Evolutionary conservation across 2,797 vertebrate genomes (phyloP).

Genomic region (Centroberyx gerrardi): DNA sequence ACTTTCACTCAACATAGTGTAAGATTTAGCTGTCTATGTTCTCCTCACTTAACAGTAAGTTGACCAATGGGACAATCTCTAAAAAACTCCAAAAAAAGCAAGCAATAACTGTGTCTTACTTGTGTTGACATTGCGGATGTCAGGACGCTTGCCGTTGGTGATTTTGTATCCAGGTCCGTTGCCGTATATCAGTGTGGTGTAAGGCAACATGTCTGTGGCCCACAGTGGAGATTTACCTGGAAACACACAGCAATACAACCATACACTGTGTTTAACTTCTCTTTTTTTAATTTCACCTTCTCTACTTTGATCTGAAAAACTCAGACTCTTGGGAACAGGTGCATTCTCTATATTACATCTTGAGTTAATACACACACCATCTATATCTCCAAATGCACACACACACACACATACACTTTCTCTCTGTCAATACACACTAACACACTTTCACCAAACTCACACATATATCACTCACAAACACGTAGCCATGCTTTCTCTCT

Average conservation of each 20-base stretch:
- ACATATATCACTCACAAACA: no score
- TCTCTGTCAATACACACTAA: no score
- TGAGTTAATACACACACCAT: no score
- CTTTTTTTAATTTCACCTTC: not conserved
- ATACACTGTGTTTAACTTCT: not conserved
- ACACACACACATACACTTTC: not conserved
- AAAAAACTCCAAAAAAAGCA: not conserved
- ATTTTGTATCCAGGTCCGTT: constrained; percentile 84
- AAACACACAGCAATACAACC: constrained; percentile 16
- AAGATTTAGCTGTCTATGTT: no score
- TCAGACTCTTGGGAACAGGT: not conserved
- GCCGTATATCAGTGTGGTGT: constrained; percentile 86
- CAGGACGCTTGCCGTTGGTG: constrained; percentile 75
- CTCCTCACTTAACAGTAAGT: no score
- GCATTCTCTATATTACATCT: not conserved
- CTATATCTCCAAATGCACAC: not conserved
- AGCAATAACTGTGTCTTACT: constrained; percentile 66
- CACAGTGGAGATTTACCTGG: constrained; percentile 86
- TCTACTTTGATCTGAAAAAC: not conserved
- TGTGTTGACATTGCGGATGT: constrained; percentile 82
- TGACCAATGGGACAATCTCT: not conserved
- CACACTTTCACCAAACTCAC: no score
- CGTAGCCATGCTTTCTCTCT: no score
- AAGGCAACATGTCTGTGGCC: constrained; percentile 79
- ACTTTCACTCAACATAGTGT: no score